A percentile compares a stretch with the other conserved stretches of the same genome.
Evolutionary conservation across 2,888 invertebrate species (phyloP).

Genomic region (Phyllotreta cruciferae): DNA sequence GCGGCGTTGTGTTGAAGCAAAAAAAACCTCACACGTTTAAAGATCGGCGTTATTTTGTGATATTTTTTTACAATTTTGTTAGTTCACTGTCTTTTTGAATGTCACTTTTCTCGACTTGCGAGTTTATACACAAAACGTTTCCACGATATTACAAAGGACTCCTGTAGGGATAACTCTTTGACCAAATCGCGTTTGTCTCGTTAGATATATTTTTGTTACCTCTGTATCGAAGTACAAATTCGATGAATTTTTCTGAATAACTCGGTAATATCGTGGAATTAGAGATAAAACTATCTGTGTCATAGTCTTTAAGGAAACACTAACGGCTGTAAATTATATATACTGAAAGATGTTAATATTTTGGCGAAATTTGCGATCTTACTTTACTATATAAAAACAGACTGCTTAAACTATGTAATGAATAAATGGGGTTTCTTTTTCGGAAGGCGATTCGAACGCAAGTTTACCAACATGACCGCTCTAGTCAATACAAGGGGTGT

Average conservation of each 20-base stretch:
- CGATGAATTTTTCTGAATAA: not conserved
- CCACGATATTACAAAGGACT: not conserved
- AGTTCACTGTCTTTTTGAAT: constrained; percentile 20
- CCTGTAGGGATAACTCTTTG: too few relatives aligned
- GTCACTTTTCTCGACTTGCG: not conserved
- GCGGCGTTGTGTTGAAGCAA: too few relatives aligned
- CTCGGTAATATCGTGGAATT: constrained; percentile 12
- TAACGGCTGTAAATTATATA: constrained; percentile 28
- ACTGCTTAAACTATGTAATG: constrained; percentile 11
- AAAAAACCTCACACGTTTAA: constrained; percentile 18
- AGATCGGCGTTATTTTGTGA: constrained; percentile 19
- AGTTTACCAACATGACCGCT: too few relatives aligned
- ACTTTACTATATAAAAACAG: constrained; percentile 16
- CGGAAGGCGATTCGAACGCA: too few relatives aligned
- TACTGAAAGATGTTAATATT: constrained; percentile 27
- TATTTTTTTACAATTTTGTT: constrained; percentile 29
- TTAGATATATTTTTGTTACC: constrained; percentile 8
- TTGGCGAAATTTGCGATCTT: constrained; percentile 22
- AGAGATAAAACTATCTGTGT: constrained; percentile 7
- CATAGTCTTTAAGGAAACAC: constrained; percentile 22
- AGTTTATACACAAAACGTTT: constrained; percentile 7
- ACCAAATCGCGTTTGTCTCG: too few relatives aligned
- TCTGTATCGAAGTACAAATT: constrained; percentile 18
- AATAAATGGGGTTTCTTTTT: not conserved
- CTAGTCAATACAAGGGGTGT: too few relatives aligned